A percentile compares a stretch with the other conserved stretches of the same genome.
These are phyloP conservation scores for Trichopoda pennipes DNA, from an alignment of 2,888 invertebrate genomes.

Conservation along the genomic window DNA sequence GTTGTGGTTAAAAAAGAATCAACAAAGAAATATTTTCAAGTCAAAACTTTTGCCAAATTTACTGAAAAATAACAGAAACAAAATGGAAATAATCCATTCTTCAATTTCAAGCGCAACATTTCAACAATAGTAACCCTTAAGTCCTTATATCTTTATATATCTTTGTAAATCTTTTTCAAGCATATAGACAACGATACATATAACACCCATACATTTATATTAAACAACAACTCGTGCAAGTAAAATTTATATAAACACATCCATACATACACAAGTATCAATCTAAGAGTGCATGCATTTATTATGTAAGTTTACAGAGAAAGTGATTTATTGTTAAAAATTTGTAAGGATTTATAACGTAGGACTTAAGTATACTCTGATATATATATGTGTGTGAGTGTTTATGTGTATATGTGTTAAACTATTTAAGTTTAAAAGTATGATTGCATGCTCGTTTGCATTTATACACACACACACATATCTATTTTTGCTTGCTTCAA, in stretches of 20 bases:
- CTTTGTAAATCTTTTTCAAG: constrained; percentile 37
- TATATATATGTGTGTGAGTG: not conserved
- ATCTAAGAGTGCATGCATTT: constrained; percentile 12
- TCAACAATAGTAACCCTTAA: constrained; percentile 39
- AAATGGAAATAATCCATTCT: constrained; percentile 21
- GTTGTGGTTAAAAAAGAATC: constrained; percentile 7
- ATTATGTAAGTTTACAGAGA: constrained; percentile 8
- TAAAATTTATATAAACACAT: not conserved
- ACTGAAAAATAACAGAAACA: not conserved
- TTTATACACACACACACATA: no score
- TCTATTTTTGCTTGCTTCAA: constrained; percentile 36
- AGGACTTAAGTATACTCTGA: constrained; percentile 23
- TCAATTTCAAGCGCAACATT: constrained; percentile 25
- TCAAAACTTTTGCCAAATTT: constrained; percentile 49
- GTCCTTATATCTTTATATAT: constrained; percentile 25
- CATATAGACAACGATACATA: constrained; percentile 10
- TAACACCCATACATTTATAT: not conserved
- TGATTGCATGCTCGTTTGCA: constrained; percentile 12
- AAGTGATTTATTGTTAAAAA: constrained; percentile 64
- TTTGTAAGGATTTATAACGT: constrained; percentile 58
- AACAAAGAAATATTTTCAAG: constrained; percentile 40
- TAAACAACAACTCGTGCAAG: no score
- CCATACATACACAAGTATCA: not conserved
- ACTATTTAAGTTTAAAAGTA: not conserved
- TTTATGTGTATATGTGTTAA: not conserved